Evolutionary conservation across 2,113 vertebrate genomes (phyloP).

Genomic region (Trematomus loennbergii): DNA sequence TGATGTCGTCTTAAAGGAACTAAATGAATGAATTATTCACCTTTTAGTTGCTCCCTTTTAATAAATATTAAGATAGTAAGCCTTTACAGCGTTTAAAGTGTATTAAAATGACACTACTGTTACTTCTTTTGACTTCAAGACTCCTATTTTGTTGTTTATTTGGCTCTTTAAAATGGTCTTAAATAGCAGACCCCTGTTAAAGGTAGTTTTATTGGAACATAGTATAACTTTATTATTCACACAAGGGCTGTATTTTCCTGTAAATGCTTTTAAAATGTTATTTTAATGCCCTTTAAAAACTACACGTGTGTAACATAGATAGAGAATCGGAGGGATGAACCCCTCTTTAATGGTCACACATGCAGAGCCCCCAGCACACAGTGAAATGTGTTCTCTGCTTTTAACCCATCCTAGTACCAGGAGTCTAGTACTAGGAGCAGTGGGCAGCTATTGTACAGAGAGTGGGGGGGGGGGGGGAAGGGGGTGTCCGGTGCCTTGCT

Average conservation of each 20-base stretch:
- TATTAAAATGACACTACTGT: not conserved
- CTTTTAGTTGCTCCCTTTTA: not conserved
- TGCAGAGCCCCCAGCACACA: too few species aligned
- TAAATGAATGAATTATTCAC: not conserved
- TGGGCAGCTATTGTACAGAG: too few species aligned
- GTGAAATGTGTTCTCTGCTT: too few species aligned
- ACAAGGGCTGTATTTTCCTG: not conserved
- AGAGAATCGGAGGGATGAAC: too few species aligned
- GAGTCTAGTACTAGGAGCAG: too few species aligned
- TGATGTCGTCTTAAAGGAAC: not conserved
- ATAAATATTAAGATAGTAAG: not conserved
- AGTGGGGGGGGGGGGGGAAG: too few species aligned
- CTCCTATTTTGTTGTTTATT: constrained; percentile 9
- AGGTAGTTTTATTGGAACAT: not conserved
- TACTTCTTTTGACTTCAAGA: not conserved
- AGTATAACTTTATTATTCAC: constrained; percentile 3
- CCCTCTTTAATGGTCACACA: too few species aligned
- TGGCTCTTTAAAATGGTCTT: not conserved
- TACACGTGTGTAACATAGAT: not conserved
- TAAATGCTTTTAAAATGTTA: not conserved
- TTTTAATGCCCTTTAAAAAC: not conserved
- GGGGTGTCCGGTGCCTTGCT: too few species aligned
- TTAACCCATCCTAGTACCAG: too few species aligned
- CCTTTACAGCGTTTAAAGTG: not conserved
- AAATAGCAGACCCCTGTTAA: not conserved